These are phyloP conservation scores for Aphrophora alni DNA, from an alignment of 2,888 invertebrate species.

Conservation along the genomic window DNA sequence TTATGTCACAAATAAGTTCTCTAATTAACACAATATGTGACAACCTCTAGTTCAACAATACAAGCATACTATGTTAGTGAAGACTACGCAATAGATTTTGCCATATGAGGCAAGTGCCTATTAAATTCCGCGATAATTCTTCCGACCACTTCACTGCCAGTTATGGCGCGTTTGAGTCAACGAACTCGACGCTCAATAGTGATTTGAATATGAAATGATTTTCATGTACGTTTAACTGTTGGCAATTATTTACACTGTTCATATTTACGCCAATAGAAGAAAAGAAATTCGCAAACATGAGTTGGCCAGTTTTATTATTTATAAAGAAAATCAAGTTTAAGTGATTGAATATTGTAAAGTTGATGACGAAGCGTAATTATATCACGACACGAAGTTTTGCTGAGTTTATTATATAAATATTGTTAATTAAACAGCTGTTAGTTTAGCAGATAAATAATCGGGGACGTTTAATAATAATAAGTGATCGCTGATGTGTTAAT, in stretches of 20 bases:
- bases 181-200: background rate
- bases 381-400: background rate
- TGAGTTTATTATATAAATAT: too few species aligned
- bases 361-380: background rate
- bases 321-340: background rate
- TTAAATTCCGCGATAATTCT: background rate
- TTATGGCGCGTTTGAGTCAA: background rate
- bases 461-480: too few species aligned
- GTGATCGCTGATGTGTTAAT: too few species aligned
- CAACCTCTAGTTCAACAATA: background rate
- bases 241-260: constrained; percentile 1
- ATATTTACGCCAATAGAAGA: background rate
- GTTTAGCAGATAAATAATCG: too few species aligned
- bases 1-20: too few species aligned
- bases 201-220: constrained; percentile 7
- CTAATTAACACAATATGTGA: too few species aligned
- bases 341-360: background rate
- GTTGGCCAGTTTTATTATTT: background rate
- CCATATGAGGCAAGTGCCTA: background rate
- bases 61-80: background rate
- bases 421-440: too few species aligned
- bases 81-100: background rate
- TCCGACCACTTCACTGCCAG: background rate
- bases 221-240: background rate
- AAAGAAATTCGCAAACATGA: background rate